Evolutionary conservation across 2,797 vertebrate species (phyloP).

Genomic region (Oreortyx pictus): DNA sequence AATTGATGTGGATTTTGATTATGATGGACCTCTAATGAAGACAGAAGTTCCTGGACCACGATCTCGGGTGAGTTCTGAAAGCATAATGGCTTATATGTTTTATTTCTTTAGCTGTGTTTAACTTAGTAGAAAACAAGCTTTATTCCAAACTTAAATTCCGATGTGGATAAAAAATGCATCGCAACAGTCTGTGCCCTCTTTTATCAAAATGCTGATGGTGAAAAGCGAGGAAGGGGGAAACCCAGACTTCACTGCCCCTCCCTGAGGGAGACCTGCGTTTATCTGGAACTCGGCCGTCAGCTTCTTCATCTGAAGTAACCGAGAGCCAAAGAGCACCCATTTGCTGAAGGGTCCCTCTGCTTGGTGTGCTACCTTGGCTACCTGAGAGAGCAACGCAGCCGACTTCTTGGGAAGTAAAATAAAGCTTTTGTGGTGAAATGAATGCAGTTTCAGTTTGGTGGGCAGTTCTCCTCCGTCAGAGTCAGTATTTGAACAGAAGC

Average conservation of each 20-base stretch:
- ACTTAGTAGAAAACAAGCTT: background rate
- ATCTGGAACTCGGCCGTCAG: background rate
- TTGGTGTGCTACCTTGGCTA: background rate
- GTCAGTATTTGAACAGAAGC: background rate
- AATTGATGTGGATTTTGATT: conserved; percentile 90
- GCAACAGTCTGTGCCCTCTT: background rate
- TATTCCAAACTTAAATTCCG: background rate
- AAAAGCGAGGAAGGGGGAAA: background rate
- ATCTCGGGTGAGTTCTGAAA: conserved; percentile 81
- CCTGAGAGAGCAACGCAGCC: background rate
- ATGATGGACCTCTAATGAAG: conserved; percentile 94
- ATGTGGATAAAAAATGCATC: background rate
- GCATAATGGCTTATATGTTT: background rate
- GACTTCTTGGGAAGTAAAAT: background rate
- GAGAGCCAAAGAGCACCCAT: background rate
- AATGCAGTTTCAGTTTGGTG: background rate
- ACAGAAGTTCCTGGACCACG: conserved; percentile 92
- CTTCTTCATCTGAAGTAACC: background rate
- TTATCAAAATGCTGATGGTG: background rate
- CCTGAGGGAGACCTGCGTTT: background rate
- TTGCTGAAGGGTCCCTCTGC: background rate
- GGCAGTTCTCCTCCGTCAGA: background rate
- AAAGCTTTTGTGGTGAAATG: background rate
- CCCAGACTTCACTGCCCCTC: background rate
- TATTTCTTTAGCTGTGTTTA: background rate